Percentiles rank a stretch among this genome's conserved stretches.
phyloP scores from a whole-genome alignment of 2,888 invertebrate genomes.

The Mythimna pallens region DNA sequence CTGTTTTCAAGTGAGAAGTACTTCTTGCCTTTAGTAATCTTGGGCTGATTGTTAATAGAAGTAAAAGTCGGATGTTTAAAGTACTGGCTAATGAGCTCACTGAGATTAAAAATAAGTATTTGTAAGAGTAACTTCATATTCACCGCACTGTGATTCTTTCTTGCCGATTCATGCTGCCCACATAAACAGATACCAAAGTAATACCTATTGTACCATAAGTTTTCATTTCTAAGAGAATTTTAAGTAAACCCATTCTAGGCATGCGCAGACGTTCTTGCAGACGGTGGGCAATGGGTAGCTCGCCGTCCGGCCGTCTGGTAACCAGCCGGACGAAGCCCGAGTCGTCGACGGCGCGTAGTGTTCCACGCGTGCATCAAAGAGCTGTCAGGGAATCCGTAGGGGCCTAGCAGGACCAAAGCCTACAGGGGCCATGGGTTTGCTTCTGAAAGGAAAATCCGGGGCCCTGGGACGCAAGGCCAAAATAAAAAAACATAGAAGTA shows the following conservation, averaged over 20 bases:
- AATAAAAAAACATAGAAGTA: no score
- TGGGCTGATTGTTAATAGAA: slow-evolving; percentile 38
- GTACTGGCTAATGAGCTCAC: slow-evolving; percentile 32
- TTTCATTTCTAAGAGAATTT: neutral
- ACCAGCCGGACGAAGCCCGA: no score
- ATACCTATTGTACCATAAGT: neutral
- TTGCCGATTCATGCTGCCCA: slow-evolving; percentile 30
- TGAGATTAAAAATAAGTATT: slow-evolving; percentile 33
- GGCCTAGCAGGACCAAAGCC: no score
- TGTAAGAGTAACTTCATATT: slow-evolving; percentile 6
- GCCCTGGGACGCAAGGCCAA: no score
- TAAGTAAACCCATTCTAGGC: neutral
- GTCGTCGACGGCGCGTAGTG: no score
- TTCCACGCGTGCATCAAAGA: no score
- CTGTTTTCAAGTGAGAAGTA: slow-evolving; percentile 45
- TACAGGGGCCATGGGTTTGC: no score
- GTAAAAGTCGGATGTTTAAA: slow-evolving; percentile 54
- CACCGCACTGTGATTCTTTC: slow-evolving; percentile 4
- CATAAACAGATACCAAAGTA: neutral
- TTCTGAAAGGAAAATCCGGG: no score
- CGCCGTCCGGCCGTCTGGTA: no score
- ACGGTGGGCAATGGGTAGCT: no score
- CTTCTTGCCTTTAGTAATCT: slow-evolving; percentile 26
- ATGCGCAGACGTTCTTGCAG: no score
- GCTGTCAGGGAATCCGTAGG: no score